These are phyloP conservation scores for Ethmia dodecea DNA, from an alignment of 2,888 invertebrate genomes.

Conservation along the genomic window DNA sequence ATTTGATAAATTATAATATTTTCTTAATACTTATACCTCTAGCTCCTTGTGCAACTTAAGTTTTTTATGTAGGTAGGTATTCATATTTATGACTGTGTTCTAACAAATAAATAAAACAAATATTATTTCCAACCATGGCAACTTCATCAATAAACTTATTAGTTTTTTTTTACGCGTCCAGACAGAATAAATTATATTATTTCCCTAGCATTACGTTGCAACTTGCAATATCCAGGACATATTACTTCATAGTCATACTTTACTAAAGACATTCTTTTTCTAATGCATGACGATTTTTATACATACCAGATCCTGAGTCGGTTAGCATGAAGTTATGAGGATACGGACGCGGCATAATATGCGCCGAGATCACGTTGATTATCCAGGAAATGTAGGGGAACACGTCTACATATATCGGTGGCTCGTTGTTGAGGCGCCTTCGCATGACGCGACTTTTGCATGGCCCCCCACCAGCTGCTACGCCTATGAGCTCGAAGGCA, in stretches of 20 bases:
- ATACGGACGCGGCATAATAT: conserved; percentile 47
- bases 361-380: conserved; percentile 51
- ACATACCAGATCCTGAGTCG: conserved; percentile 39
- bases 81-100: no score
- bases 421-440: conserved; percentile 43
- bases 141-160: neutral
- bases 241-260: neutral
- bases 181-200: neutral
- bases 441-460: conserved; percentile 46
- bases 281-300: neutral
- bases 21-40: no score
- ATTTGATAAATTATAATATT: no score
- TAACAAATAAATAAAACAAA: no score
- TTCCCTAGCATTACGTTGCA: neutral
- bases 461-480: conserved; percentile 45
- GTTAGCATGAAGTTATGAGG: conserved; percentile 41
- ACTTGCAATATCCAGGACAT: neutral
- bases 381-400: conserved; percentile 60
- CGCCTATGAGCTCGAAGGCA: conserved; percentile 49
- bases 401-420: conserved; percentile 57
- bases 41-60: no score
- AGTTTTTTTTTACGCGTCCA: neutral
- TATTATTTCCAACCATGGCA: no score
- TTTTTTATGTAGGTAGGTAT: no score
- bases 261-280: neutral